Conservation (phyloP, 2,113 vertebrate species). For the Zeus faber region DNA sequence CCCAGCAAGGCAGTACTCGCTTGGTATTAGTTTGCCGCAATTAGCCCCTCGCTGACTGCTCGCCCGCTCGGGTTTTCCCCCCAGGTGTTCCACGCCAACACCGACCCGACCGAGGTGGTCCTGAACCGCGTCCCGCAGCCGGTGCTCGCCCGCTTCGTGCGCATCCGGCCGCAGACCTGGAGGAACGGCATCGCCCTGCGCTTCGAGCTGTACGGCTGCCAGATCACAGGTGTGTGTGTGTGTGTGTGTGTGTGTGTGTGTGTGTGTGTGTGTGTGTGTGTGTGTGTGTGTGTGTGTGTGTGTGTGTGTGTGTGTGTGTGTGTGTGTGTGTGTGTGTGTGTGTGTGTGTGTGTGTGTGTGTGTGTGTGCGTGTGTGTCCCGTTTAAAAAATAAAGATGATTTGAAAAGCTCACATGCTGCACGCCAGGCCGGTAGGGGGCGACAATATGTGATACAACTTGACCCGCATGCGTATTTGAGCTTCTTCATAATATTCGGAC, state of each 20-base stretch:
- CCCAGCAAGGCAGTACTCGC: too few species aligned
- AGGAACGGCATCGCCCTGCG: conserved; percentile 91
- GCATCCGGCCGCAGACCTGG: conserved; percentile 93
- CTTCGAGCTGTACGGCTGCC: conserved; percentile 93
- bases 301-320: conserved; percentile 5
- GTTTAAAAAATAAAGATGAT: too few species aligned
- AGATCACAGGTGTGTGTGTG: conserved; percentile 84
- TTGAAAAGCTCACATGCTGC: too few species aligned
- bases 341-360: too few species aligned
- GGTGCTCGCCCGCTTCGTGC: conserved; percentile 87
- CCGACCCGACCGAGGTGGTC: conserved; percentile 88
- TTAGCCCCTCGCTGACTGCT: too few species aligned
- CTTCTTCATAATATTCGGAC: too few species aligned
- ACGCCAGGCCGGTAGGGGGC: too few species aligned
- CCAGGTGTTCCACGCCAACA: conserved; percentile 92
- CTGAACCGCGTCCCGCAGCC: conserved; percentile 90
- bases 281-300: neutral
- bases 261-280: neutral
- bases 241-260: neutral
- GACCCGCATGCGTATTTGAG: too few species aligned
- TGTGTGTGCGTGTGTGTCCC: too few species aligned
- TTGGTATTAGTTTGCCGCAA: too few species aligned
- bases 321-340: too few species aligned
- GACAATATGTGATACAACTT: too few species aligned
- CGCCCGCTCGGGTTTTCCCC: neutral